A percentile compares a stretch with the other conserved stretches of the same genome.
phyloP scores from a whole-genome alignment of 2,113 vertebrate species.

The Hemichromis elongatus region DNA sequence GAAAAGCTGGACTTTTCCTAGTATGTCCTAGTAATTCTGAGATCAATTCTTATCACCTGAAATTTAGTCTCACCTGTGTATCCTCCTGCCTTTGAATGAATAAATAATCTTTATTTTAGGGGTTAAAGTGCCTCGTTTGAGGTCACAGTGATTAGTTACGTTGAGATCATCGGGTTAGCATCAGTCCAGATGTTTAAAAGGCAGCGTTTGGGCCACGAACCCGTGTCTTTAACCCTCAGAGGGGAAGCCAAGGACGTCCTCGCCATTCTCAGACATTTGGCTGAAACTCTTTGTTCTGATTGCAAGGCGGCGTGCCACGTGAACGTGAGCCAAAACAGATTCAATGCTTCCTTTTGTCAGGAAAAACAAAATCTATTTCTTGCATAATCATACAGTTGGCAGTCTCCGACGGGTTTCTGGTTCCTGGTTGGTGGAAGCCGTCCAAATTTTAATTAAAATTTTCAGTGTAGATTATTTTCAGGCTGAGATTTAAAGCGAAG shows the following conservation, averaged over 20 bases:
- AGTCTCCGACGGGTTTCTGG: background rate
- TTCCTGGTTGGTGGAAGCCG: background rate
- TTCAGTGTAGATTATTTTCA: background rate
- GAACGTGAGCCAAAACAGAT: background rate
- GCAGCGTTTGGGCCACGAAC: background rate
- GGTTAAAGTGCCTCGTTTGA: background rate
- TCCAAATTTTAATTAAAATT: background rate
- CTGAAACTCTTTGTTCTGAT: background rate
- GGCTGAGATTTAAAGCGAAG: background rate
- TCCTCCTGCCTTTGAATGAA: background rate
- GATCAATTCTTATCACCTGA: background rate
- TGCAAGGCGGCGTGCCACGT: background rate
- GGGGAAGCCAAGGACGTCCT: background rate
- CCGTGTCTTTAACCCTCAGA: background rate
- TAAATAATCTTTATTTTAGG: background rate
- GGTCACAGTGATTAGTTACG: background rate
- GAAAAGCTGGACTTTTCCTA: background rate
- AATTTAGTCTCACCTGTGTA: background rate
- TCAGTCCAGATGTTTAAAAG: background rate
- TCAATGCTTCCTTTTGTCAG: background rate
- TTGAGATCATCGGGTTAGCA: background rate
- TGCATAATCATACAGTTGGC: background rate
- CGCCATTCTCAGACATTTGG: background rate
- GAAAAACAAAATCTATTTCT: background rate
- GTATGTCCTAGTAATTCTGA: background rate